Evolutionary conservation across 2,888 invertebrate genomes (phyloP).

Genomic region (Plemyria rubiginata): DNA sequence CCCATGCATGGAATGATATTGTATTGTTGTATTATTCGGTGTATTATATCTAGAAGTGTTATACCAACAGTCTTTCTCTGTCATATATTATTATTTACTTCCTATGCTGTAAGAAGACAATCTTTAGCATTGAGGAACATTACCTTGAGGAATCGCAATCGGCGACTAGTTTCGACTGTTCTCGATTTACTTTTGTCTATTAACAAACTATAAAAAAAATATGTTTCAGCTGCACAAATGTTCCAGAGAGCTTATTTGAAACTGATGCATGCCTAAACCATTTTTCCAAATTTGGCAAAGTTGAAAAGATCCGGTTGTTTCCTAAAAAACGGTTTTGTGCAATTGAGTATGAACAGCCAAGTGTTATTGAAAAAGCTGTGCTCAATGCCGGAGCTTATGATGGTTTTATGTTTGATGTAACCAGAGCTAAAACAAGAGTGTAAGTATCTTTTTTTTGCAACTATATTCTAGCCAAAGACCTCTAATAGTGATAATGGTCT

Average conservation of each 20-base stretch:
- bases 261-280: conserved; percentile 86
- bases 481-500: too few relatives aligned
- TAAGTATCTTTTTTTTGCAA: conserved; percentile 42
- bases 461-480: neutral
- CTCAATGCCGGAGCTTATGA: conserved; percentile 86
- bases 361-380: conserved; percentile 84
- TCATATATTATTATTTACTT: too few relatives aligned
- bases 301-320: conserved; percentile 87
- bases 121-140: too few relatives aligned
- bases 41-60: too few relatives aligned
- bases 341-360: conserved; percentile 87
- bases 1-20: too few relatives aligned
- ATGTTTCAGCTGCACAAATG: conserved; percentile 84
- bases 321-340: conserved; percentile 87
- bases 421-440: conserved; percentile 79
- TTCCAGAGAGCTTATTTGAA: conserved; percentile 87
- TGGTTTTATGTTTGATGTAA: conserved; percentile 86
- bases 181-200: neutral
- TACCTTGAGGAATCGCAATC: neutral
- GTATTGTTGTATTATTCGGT: too few relatives aligned
- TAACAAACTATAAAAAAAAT: neutral
- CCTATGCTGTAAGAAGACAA: too few relatives aligned
- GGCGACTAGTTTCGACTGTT: neutral
- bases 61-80: too few relatives aligned
- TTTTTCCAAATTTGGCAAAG: conserved; percentile 89